Base-by-base conservation (phyloP, 2,797 vertebrate species). In the Sphenopsis melanotis region DNA sequence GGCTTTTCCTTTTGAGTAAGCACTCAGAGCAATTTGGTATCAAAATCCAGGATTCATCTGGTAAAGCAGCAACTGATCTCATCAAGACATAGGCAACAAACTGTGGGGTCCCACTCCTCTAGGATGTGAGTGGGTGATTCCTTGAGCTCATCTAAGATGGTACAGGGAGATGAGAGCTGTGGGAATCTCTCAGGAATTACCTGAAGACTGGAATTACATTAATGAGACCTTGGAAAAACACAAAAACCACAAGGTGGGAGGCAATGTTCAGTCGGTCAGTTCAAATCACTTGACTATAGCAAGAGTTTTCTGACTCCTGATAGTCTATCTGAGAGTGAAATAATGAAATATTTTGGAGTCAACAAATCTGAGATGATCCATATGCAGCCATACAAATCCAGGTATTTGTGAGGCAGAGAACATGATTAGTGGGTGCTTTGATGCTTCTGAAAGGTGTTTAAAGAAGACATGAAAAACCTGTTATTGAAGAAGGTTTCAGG, bases 401-500 rank as follows among this genome's bases (percentile, higher is more conserved):
- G 56, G 11, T 52, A 50, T 66, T 64, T 68, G 18, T 55, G 56
- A 83, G 60, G 49, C 56, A 74, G 36, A 23, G 44, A 53, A 70
- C 18, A 63, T 7, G 16, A 66, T 87, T 87, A 93, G 78, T 76
- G 70, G 56, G 60, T 70, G 34, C 78, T 96, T 92, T 68, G 75
- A 91, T 77, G 44, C 27, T 89, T 70, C 60, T 74, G 41, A 80
- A 85, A 74, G 60, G 52, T 2, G 2, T 87, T 65, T 78, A 37
- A 66, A 76, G 61, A 81, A 49, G 64, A 70, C 66, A 30, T 9
- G 68, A 49, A 91, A 95, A 96, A 87, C 87, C 84, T 91, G 64
- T 92, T 95, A 29, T 2, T 83, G 56, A 70, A 68, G 61, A 44
- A 83, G 24, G 14, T 32, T 83, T 84, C 60, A 34, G 26, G 37